These are phyloP conservation scores for Adelges cooleyi DNA, from an alignment of 1,140 invertebrate species.

Conservation along the genomic window DNA sequence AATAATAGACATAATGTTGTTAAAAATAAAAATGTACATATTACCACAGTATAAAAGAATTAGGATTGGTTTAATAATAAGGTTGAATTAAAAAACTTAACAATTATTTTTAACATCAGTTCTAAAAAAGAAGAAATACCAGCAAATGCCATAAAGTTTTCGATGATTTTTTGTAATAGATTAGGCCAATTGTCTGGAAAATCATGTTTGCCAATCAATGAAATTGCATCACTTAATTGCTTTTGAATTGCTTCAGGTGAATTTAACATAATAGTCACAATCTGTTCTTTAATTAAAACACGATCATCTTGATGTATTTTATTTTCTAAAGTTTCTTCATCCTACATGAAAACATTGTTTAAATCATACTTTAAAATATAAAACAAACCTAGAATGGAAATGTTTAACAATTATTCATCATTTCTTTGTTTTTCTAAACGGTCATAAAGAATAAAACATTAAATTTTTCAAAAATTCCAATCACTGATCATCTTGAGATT, in stretches of 20 bases:
- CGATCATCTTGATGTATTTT: constrained; percentile 72
- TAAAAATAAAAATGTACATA: no score
- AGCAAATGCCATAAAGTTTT: constrained; percentile 61
- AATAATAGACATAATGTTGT: neutral
- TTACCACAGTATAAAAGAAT: no score
- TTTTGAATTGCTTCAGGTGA: constrained; percentile 82
- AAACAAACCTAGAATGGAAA: no score
- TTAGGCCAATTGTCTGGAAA: constrained; percentile 91
- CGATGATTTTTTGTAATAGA: constrained; percentile 81
- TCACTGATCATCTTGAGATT: no score
- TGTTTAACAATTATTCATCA: no score
- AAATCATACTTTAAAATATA: neutral
- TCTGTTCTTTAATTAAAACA: constrained; percentile 65
- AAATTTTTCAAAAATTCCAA: no score
- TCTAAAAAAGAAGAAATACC: neutral
- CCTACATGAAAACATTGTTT: constrained; percentile 44
- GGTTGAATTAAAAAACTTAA: neutral
- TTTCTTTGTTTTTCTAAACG: no score
- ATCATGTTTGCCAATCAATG: constrained; percentile 86
- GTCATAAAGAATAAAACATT: no score
- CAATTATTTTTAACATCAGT: neutral
- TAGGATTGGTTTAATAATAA: no score
- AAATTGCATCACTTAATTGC: constrained; percentile 90
- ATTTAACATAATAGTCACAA: constrained; percentile 85
- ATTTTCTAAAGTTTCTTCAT: constrained; percentile 61